Base-by-base conservation (phyloP, 2,888 invertebrate genomes). In the Aelia acuminata region DNA sequence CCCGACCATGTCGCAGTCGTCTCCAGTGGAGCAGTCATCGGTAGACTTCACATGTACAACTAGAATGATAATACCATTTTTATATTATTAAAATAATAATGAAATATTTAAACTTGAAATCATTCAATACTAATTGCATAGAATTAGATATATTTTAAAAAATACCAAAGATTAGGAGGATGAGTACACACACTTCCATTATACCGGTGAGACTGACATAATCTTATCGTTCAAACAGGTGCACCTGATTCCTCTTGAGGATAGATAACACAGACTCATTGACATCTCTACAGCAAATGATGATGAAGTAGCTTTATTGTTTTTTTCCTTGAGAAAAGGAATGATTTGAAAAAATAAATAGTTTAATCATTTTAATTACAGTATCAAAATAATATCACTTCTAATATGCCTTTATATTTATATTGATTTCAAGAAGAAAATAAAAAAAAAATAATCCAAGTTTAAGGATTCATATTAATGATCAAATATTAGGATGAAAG, bases 1-100 rank as follows among this genome's bases (percentile, higher is more conserved):
- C 18, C 84, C 85, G 5, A 53, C 43, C 49, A 90, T 84, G 26
- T 90, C 89, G 63, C 90, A 90, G 63, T 90, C 90, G 10, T 87
- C 84, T 26, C 86, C n/a, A n/a, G 80, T 80, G 0, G 22, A n/a
- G 8, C 80, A 80, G 8, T 80, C 80, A n/a, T 80, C 80, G 39
- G 11, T 47, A n/a, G 80, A 39, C 43, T 80, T 80, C 80, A 80
- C 80, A 47, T 80, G 43, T 43, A 80, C 43, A n/a, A 80, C 80
- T 80, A n/a, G 3, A 80, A 80, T 75, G 2, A 39, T 39, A 18
- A 20, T 22, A 39, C 8, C 1, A 75, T 75, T 39, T 43, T 10
- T 43, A 18, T n/a, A 18, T n/a, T 39, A 35, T 39, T 75, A 8
- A 39, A 18, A 39, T 43, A 43, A 43, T 43, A 43, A 43, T 10